phyloP scores from a whole-genome alignment of 1,140 invertebrate genomes.

The Euwallacea similis region DNA sequence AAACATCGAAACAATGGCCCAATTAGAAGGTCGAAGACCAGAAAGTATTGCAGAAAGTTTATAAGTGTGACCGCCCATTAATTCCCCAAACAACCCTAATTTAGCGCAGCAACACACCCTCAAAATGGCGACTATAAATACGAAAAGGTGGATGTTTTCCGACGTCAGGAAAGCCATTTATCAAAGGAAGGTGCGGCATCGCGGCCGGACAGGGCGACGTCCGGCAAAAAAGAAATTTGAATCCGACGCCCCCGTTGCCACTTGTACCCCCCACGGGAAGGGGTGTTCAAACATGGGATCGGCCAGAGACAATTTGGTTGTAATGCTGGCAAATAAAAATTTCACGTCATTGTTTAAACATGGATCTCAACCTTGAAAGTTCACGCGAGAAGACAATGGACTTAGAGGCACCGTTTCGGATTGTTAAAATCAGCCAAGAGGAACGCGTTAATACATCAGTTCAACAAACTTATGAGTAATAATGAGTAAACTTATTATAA shows the following conservation, averaged over 20 bases:
- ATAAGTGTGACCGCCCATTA: not conserved
- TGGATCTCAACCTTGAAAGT: slow-evolving; percentile 15
- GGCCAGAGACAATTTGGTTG: not conserved
- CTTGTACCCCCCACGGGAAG: not conserved
- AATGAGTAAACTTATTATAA: not conserved
- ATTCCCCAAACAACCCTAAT: slow-evolving; percentile 2
- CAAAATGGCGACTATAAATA: slow-evolving; percentile 25
- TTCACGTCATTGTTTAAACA: not conserved
- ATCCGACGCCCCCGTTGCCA: slow-evolving; percentile 9
- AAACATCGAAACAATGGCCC: slow-evolving; percentile 2
- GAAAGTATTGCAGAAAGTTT: not conserved
- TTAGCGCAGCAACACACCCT: slow-evolving; percentile 16
- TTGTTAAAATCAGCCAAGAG: slow-evolving; percentile 21
- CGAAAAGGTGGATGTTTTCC: slow-evolving; percentile 21
- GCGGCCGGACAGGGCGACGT: slow-evolving; percentile 7
- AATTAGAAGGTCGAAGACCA: not conserved
- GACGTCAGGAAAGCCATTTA: slow-evolving; percentile 30
- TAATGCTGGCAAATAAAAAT: not conserved
- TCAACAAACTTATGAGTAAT: slow-evolving; percentile 6
- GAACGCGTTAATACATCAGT: slow-evolving; percentile 14
- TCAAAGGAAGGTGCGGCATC: slow-evolving; percentile 26
- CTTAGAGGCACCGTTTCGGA: slow-evolving; percentile 10
- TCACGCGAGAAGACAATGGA: slow-evolving; percentile 22
- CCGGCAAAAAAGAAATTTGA: slow-evolving; percentile 22
- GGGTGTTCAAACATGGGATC: not conserved